A percentile compares a stretch with the other conserved stretches of the same genome.
Evolutionary conservation across 2,113 vertebrate species (phyloP).

Genomic region (Charadrius vociferus): DNA sequence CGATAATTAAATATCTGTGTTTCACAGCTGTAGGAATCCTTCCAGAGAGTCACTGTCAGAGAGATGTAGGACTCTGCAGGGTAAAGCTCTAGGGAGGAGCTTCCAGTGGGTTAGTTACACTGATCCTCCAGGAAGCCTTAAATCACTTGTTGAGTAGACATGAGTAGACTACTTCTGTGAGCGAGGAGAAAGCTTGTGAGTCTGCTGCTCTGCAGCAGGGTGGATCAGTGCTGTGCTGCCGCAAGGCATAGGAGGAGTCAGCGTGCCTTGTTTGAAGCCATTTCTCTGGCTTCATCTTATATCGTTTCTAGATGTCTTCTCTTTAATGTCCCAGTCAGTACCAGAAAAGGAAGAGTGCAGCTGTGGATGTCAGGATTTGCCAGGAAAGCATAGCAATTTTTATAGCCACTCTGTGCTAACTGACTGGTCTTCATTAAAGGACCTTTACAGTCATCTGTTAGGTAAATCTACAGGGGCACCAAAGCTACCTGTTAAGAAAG

Average conservation of each 20-base stretch:
- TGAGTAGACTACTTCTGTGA: not conserved
- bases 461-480: not conserved
- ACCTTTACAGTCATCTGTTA: not conserved
- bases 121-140: not conserved
- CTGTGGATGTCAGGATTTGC: not conserved
- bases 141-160: not conserved
- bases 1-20: not conserved
- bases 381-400: not conserved
- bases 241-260: not conserved
- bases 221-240: not conserved
- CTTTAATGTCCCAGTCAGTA: not conserved
- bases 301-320: not conserved
- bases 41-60: not conserved
- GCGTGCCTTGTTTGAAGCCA: fast-evolving
- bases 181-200: not conserved
- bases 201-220: not conserved
- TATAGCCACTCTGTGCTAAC: not conserved
- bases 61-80: not conserved
- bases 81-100: not conserved
- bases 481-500: not conserved
- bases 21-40: not conserved
- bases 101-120: not conserved
- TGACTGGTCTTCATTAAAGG: not conserved
- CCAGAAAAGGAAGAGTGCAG: not conserved
- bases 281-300: not conserved